Conservation (phyloP, 1,140 invertebrate species). For the Radopholus similis region DNA sequence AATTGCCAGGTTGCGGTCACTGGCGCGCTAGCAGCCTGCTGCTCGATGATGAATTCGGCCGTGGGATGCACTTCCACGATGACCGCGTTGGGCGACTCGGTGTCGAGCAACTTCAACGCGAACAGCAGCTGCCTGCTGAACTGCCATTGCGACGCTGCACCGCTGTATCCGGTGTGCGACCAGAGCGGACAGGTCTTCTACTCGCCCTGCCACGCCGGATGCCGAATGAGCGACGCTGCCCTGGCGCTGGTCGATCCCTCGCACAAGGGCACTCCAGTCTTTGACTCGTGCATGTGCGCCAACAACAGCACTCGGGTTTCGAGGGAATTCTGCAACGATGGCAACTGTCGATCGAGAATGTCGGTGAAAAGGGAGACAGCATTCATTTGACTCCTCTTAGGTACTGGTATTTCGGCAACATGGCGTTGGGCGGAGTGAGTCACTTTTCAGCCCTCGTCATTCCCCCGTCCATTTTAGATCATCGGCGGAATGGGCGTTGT, state of each 20-base stretch:
- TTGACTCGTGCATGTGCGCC: slow-evolving; percentile 30
- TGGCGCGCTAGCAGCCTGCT: slow-evolving; percentile 32
- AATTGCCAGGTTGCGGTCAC: slow-evolving; percentile 3
- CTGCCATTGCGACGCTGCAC: slow-evolving; percentile 49
- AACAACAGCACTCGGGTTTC: slow-evolving; percentile 18
- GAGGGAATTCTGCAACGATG: slow-evolving; percentile 50
- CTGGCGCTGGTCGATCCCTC: slow-evolving; percentile 26
- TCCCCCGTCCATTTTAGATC: slow-evolving; percentile 3
- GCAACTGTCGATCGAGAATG: slow-evolving; percentile 46
- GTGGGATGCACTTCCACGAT: slow-evolving; percentile 56
- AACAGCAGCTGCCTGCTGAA: slow-evolving; percentile 41
- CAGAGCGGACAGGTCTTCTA: slow-evolving; percentile 35
- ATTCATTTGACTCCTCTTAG: slow-evolving; percentile 1
- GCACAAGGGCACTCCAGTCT: slow-evolving; percentile 26
- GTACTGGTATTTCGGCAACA: slow-evolving; percentile 37
- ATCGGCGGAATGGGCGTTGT: slow-evolving; percentile 54
- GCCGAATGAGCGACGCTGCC: slow-evolving; percentile 35
- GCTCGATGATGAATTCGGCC: slow-evolving; percentile 47
- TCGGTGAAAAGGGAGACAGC: slow-evolving; percentile 37
- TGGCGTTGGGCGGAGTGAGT: slow-evolving; percentile 40
- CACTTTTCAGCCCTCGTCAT: not conserved
- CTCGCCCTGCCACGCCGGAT: slow-evolving; percentile 59
- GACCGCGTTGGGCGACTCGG: slow-evolving; percentile 28
- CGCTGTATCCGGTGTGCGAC: slow-evolving; percentile 56
- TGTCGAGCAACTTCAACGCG: not conserved